Base-by-base conservation (phyloP, 2,113 vertebrate species). In the Montifringilla adamsi region DNA sequence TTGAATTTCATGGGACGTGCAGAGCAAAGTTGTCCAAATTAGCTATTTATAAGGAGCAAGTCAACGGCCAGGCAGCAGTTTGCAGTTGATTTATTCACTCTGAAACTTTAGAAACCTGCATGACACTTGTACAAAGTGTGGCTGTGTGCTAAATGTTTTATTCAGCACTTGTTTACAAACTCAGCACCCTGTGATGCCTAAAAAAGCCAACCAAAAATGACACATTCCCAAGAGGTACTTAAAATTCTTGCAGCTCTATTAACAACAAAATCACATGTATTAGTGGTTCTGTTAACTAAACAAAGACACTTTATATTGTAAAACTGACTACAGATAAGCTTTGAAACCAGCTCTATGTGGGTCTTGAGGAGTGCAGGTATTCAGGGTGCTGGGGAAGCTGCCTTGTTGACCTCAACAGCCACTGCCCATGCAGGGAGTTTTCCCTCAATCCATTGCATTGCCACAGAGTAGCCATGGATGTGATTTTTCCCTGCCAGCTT, bases 31-130 rank as follows among this genome's bases (percentile, higher is more conserved):
- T 94, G 85, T 91, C 83, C 92, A 96, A 93, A 84, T 90, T 86
- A 95, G 90, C 84, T 95, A 90, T 95, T 95, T 95, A 91, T 94
- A 93, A 84, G 76, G 91, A 94, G 90, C 10, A 33, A 97, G 96
- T 66, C 95, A 97, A 96, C 58, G 44, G n/a, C 94, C 85, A 80
- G 93, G 94, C 72, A 85, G 94, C 60, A 67, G 91, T 94, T 94
- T 84, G 91, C 49, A 52, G 72, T 89, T 96, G 97, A 96, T 97
- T 94, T 95, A 95, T 97, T 97, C 97, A 89, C 95, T 94, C 95
- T 91, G 91, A 97, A 97, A 97, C 96, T 97, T 95, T 74, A 96
- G 96, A 97, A 97, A 93, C 93, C 96, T 73, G 31, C 67, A 93
- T 56, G 96, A 96, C 95, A 91, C 96, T 94, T 80, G 97, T 92